Evolutionary conservation across 1,140 invertebrate species (phyloP).

Genomic region (Helicorthomorpha holstii): DNA sequence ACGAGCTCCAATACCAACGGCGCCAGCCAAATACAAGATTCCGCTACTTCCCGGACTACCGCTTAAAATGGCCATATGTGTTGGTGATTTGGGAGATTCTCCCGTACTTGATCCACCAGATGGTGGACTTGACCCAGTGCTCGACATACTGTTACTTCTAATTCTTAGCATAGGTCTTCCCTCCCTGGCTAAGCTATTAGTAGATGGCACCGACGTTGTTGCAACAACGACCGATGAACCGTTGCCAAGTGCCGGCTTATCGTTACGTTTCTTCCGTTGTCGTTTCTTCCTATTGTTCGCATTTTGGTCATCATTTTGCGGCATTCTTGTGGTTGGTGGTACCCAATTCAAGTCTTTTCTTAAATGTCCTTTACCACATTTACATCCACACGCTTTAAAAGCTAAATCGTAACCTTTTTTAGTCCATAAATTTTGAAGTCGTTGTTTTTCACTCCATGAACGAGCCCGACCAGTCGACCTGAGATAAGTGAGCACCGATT

Average conservation of each 20-base stretch:
- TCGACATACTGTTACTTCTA: constrained; percentile 42
- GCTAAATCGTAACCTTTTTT: constrained; percentile 93
- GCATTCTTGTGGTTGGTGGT: constrained; percentile 34
- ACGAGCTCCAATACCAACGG: constrained; percentile 23
- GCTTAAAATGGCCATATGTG: constrained; percentile 25
- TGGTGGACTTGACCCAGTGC: constrained; percentile 42
- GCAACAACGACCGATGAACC: constrained; percentile 13
- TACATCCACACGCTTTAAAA: constrained; percentile 61
- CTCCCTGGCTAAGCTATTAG: constrained; percentile 8
- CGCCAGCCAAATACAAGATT: not conserved
- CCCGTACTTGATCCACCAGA: constrained; percentile 35
- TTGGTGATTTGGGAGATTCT: constrained; percentile 41
- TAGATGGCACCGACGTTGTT: constrained; percentile 7
- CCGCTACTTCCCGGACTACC: constrained; percentile 27
- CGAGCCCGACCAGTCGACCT: constrained; percentile 74
- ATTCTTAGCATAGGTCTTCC: constrained; percentile 16
- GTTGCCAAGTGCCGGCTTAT: constrained; percentile 35
- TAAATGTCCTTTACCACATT: constrained; percentile 69
- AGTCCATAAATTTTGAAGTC: constrained; percentile 89
- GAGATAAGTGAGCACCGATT: constrained; percentile 65
- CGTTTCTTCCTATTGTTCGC: constrained; percentile 28
- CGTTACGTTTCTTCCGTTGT: constrained; percentile 30
- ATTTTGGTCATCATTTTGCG: constrained; percentile 15
- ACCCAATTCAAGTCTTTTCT: constrained; percentile 88
- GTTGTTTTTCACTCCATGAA: constrained; percentile 83